Evolutionary conservation across 1,140 invertebrate genomes (phyloP), one percentile per base, ranked within the genome.

Genomic region (Druon quercuslanigerum): DNA sequence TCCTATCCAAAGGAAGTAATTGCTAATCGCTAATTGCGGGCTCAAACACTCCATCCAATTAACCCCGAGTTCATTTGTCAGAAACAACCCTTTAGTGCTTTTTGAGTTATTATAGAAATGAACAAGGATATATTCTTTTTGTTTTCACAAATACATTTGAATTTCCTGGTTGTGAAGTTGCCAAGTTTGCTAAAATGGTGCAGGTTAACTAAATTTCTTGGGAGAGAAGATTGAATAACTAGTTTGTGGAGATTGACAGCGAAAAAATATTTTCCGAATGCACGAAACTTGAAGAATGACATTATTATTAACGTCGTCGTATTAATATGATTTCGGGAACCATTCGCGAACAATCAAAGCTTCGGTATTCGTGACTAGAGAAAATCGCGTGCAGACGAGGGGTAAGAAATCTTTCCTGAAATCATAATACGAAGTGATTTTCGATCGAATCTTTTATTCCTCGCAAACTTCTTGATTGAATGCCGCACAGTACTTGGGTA

Each of bases 11-110:
- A 81, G 79, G 79, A 86, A 90, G 88, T 90, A 90, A 91, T 90
- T 90, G 88, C 88, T 88, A 90, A 90, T 90, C 89, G 84, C 87
- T 90, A 91, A 91, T 91, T 90, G 86, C 88, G 74, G 87, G 74
- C 79, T 86, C 84, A 88, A 88, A 87, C 84, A 89, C 87, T 90
- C 86, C 84, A 87, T 89, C 88, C 87, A 90, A 90, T 90, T 90
- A 89, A 90, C 84, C 82, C 78, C 73, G 70, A 72, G 72, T 72
- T 71, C 54, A 33, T 56, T 76, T 77, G 54, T 54, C 8, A 70
- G 50, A 78, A 80, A 66, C 78, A 66, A 77, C 78, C 78, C 75
- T 56, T 50, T 46, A 70, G 25, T 40, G 13, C 60, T 33, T n/a
- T 66, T 66, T 66, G 25, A 46, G 33, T 5, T 40, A 66, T 33